Evolutionary conservation across 2,888 invertebrate genomes (phyloP).

Genomic region (Ariolimax columbianus): DNA sequence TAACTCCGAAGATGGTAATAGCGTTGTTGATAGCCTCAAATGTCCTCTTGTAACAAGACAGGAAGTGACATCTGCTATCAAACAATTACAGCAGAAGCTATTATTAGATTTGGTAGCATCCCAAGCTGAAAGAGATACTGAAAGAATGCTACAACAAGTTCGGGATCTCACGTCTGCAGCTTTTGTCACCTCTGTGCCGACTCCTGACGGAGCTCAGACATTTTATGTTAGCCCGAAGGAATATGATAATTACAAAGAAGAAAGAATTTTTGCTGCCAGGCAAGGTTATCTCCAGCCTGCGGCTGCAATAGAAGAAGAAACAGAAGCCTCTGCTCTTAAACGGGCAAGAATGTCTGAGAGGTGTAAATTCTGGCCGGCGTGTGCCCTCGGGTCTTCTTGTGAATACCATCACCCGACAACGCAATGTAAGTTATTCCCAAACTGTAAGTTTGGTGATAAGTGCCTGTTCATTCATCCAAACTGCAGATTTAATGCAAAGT

Average conservation of each 20-base stretch:
- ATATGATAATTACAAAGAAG: constrained; percentile 61
- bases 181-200: constrained; percentile 24
- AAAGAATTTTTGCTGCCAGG: background rate
- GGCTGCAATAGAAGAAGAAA: constrained; percentile 37
- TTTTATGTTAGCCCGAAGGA: constrained; percentile 67
- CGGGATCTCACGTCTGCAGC: background rate
- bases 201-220: constrained; percentile 66
- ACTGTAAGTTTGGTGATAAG: constrained; percentile 91
- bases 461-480: constrained; percentile 95
- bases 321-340: constrained; percentile 48
- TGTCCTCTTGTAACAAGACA: background rate
- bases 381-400: constrained; percentile 79
- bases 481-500: constrained; percentile 92
- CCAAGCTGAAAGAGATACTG: background rate
- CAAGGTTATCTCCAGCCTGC: background rate
- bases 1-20: constrained; percentile 16
- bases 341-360: constrained; percentile 80
- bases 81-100: constrained; percentile 21
- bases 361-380: constrained; percentile 86
- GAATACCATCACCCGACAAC: constrained; percentile 79
- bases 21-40: constrained; percentile 10
- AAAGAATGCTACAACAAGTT: background rate
- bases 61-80: background rate
- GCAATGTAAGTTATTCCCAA: constrained; percentile 82
- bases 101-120: background rate